A percentile compares a stretch with the other conserved stretches of the same genome.
Conservation (phyloP, 2,797 vertebrate species). For the Chiloscyllium punctatum region DNA sequence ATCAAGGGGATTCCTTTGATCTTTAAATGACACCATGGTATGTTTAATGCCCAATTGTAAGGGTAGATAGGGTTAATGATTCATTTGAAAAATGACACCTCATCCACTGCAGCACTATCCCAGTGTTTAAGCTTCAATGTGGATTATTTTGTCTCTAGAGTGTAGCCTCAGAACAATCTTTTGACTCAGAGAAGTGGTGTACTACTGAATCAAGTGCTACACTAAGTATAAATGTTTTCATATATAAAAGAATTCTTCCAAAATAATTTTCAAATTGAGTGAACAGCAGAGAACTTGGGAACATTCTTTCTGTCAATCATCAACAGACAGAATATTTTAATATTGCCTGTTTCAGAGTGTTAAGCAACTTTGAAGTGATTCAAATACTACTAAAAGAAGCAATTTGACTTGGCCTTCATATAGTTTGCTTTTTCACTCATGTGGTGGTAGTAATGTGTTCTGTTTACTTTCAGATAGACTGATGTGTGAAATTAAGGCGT, state of each 20-base stretch:
- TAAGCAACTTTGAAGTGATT: neutral
- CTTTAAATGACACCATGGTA: neutral
- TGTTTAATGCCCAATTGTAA: neutral
- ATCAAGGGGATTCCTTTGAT: neutral
- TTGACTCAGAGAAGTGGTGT: neutral
- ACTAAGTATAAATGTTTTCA: neutral
- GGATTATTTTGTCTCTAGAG: neutral
- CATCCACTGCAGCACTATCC: neutral
- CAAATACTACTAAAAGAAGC: neutral
- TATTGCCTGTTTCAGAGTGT: neutral
- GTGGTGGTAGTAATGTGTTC: neutral
- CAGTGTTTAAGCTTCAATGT: neutral
- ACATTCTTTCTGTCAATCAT: neutral
- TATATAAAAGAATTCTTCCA: neutral
- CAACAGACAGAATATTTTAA: neutral
- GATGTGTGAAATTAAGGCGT: neutral
- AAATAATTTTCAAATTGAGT: neutral
- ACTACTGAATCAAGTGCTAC: neutral
- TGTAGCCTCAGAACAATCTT: neutral
- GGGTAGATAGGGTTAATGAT: neutral
- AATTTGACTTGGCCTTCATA: neutral
- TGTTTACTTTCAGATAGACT: neutral
- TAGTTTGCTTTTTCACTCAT: neutral
- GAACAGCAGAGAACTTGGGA: neutral
- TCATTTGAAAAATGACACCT: neutral